Evolutionary conservation across 2,888 invertebrate species (phyloP).

Genomic region (Prosapia bicincta): DNA sequence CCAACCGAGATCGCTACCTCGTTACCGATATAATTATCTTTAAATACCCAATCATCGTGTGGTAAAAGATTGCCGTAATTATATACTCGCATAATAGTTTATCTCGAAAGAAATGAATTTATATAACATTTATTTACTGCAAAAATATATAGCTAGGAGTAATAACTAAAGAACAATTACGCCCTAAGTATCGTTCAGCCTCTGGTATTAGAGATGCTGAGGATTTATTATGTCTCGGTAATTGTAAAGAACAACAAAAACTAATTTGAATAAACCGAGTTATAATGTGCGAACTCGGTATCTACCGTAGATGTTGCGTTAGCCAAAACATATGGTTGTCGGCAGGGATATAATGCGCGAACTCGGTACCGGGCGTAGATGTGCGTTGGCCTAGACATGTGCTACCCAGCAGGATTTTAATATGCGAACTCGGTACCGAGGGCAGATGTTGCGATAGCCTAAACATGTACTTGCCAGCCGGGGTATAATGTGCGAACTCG

Average conservation of each 20-base stretch:
- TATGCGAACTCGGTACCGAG: too few species aligned
- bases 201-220: not conserved
- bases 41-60: not conserved
- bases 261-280: not conserved
- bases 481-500: too few species aligned
- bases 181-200: not conserved
- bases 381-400: too few species aligned
- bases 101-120: not conserved
- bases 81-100: not conserved
- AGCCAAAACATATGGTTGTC: too few species aligned
- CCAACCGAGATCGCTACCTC: not conserved
- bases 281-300: not conserved
- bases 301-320: too few species aligned
- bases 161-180: not conserved
- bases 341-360: too few species aligned
- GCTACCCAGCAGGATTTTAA: too few species aligned
- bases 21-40: not conserved
- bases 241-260: not conserved
- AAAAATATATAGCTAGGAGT: not conserved
- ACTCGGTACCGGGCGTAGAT: too few species aligned
- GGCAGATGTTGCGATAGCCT: too few species aligned
- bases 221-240: not conserved
- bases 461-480: too few species aligned
- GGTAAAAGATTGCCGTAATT: not conserved
- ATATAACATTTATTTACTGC: slow-evolving; percentile 2